These are phyloP conservation scores for Forbesichthys agassizii DNA, from an alignment of 2,113 vertebrate species.

Conservation along the genomic window DNA sequence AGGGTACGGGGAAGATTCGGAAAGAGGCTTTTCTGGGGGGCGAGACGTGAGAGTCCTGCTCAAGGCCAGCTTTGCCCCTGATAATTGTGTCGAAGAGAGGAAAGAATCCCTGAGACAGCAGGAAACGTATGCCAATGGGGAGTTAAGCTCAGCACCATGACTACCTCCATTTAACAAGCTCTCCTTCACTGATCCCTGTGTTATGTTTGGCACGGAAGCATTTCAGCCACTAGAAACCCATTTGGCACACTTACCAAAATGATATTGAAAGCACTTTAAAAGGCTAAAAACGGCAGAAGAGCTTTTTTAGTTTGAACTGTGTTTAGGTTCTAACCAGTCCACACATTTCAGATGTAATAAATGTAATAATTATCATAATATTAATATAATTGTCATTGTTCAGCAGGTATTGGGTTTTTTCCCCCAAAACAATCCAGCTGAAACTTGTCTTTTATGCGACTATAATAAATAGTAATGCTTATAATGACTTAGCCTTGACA, in stretches of 20 bases:
- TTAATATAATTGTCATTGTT: too few relatives aligned
- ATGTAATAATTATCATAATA: neutral
- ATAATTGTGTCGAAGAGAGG: constrained; percentile 71
- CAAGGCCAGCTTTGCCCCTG: constrained; percentile 64
- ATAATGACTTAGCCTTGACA: constrained; percentile 5
- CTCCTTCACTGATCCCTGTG: constrained; percentile 52
- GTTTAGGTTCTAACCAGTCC: constrained; percentile 6
- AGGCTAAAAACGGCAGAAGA: constrained; percentile 34
- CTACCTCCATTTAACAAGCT: constrained; percentile 60
- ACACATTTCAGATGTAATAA: neutral
- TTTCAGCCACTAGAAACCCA: constrained; percentile 50
- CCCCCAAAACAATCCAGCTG: neutral
- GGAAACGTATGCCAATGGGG: constrained; percentile 61
- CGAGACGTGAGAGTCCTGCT: constrained; percentile 31
- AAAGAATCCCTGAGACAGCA: constrained; percentile 73
- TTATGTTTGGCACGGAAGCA: constrained; percentile 53
- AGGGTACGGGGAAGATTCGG: constrained; percentile 53
- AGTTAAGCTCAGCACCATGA: constrained; percentile 58
- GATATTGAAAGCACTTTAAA: constrained; percentile 25
- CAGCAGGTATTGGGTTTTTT: too few relatives aligned
- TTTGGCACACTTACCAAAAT: constrained; percentile 52
- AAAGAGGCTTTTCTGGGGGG: constrained; percentile 35
- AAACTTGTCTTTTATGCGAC: constrained; percentile 36
- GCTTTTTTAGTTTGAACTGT: neutral
- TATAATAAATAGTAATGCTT: constrained; percentile 27